Evolutionary conservation across 64 coral and sea anemone genomes (phyloP).

Genomic region (Pachyseris speciosa): DNA sequence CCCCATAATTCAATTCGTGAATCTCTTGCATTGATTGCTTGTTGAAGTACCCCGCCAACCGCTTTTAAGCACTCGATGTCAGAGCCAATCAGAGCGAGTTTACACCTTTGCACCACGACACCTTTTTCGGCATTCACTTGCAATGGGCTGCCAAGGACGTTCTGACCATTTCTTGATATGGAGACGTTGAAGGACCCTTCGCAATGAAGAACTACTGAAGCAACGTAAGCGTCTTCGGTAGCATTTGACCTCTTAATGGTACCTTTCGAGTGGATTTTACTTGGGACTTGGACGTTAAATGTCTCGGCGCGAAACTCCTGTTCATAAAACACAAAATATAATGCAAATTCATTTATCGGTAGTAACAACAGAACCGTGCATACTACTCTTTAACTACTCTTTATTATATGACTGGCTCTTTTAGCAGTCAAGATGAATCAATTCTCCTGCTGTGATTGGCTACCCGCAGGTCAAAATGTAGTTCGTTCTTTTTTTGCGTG

Average conservation of each 20-base stretch:
- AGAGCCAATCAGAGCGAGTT: slow-evolving; percentile 67
- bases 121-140: slow-evolving; percentile 56
- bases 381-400: too few relatives aligned
- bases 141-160: slow-evolving; percentile 47
- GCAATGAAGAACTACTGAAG: slow-evolving; percentile 49
- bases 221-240: background rate
- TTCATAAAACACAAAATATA: background rate
- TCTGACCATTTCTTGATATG: slow-evolving; percentile 48
- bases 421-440: too few relatives aligned
- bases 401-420: too few relatives aligned
- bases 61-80: slow-evolving; percentile 37
- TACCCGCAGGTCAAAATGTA: too few relatives aligned
- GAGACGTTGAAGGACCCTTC: slow-evolving; percentile 60
- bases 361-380: too few relatives aligned
- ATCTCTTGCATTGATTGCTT: background rate
- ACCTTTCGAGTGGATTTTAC: background rate
- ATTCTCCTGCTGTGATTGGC: too few relatives aligned
- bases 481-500: too few relatives aligned
- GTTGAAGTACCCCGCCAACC: slow-evolving; percentile 58
- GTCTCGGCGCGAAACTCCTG: slow-evolving; percentile 8
- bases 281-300: background rate
- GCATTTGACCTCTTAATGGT: background rate
- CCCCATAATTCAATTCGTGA: slow-evolving; percentile 47
- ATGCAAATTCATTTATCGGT: background rate
- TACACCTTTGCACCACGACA: slow-evolving; percentile 27